Base-by-base conservation (phyloP, 2,113 vertebrate genomes). In the Egretta garzetta region DNA sequence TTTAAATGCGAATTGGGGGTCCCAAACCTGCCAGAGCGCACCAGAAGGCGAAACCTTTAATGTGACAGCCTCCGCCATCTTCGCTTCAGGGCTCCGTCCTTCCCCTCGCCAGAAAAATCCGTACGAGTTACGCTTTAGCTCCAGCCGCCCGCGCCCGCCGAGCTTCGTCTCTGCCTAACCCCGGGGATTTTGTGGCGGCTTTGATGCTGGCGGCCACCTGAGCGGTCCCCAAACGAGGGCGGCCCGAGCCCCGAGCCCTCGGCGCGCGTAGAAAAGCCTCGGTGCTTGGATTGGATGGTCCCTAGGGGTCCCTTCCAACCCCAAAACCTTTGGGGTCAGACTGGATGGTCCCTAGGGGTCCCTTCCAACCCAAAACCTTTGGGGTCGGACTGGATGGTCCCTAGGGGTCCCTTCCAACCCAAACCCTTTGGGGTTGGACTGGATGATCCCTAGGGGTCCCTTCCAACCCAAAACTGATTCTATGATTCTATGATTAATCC, bases 201-300 rank as follows among this genome's bases (percentile, higher is more conserved):
- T 84, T 43, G 60, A 12, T 23, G 10, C 18, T 1, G 49, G 90
- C n/a, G 23, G 43, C 49, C 41, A 5, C 47, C 77, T 14, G 67
- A 91, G 87, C 67, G 45, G 87, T 7, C 59, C 22, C 66, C 24
- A 55, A 55, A 43, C 8, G 8, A 39, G 68, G 20, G 12, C 17
- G 10, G 14, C 30, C 49, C 4, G 4, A 41, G 76, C 18, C 9
- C 18, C 19, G 41, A 1, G 14, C 43, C 63, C 45, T 19, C 13
- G 3, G 45, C 4, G 4, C 21, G 5, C 30, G 2, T 2, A 3
- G 49, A 43, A 35, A 12, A 47, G 4, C 50, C 41, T 10, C 4
- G 9, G 49, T 28, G 2, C 9, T 39, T 39, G 39, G 39, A 11
- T 10, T 39, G 39, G 39, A 39, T 39, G 39, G 11, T 39, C 39